Base-by-base conservation (phyloP, 2,888 invertebrate genomes). In the Conus canariensis region DNA sequence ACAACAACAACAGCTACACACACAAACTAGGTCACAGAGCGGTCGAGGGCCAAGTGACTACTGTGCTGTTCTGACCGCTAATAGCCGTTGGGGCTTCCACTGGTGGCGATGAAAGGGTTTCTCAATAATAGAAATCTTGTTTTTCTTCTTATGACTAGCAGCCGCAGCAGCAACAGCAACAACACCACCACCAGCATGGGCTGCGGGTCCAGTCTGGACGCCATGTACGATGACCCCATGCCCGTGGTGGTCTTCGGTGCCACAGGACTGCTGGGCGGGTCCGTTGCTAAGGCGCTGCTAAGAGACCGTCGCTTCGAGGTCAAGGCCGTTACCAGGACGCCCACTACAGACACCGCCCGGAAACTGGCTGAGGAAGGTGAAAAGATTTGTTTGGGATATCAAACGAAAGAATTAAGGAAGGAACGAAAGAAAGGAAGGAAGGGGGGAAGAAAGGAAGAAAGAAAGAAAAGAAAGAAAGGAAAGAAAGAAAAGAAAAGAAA, bases 231-330 rank as follows among this genome's bases (percentile, higher is more conserved):
- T 58, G 95, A 93, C 56, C 93, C 93, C n/a, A 90, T 93, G 88
- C 93, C 93, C 4, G 93, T 95, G 22, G 94, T 94, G 7, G 95
- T 95, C 19, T 95, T 95, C 88, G 95, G 95, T 7, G 95, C 95
- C 58, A 95, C 95, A 0, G 95, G 95, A 0, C 90, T 92, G 25
- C 93, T 95, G 67, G 95, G 95, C 0, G 95, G 95, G 0, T 93
- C 95, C 4, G 95, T 95, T 25, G 94, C 94, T 59, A 90, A 92
- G 83, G 93, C 94, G 22, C 91, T 95, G 74, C 91, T 93, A 14
- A 94, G 94, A 80, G 93, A 93, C 7, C 89, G 92, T 12, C 89
- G 92, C 85, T 95, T 94, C 90, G 92, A 93, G 90, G 95, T 95
- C 30, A 93, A 94, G 90, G 95, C 94, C 30, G 94, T 95, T 4